Base-by-base conservation (phyloP, 2,888 invertebrate species). In the Malacosoma neustria region DNA sequence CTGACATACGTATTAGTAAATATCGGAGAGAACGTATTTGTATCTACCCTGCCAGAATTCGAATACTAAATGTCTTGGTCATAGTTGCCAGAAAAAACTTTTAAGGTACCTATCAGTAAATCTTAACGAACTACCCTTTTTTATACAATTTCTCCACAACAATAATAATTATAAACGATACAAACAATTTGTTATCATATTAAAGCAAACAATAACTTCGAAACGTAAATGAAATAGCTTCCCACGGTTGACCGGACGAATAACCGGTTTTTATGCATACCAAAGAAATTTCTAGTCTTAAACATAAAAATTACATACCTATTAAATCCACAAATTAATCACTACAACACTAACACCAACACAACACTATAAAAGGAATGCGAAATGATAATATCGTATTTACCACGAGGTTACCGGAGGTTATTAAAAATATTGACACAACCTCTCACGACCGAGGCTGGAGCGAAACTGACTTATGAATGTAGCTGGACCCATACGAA, bases 171-270 rank as follows among this genome's bases (percentile, higher is more conserved):
- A n/a, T n/a, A n/a, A n/a, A n/a, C n/a, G n/a, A n/a, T n/a, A n/a
- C n/a, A n/a, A n/a, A n/a, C n/a, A n/a, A n/a, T n/a, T n/a, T n/a
- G 22, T 22, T 22, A 22, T 22, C 22, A 22, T 22, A 22, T 7
- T 22, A 22, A 9, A 7, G 22, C 22, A 22, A 22, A 22, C 22
- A 22, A 22, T 22, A 22, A 5, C 5, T 22, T 22, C 6, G 9
- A 22, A 22, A 22, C 5, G 22, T 22, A 22, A 22, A 22, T 22
- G 51, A 57, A 68, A 72, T 72, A 51, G 69, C 74, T 81, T 82
- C 82, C 77, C 82, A 82, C 82, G 80, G 66, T 63, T 54, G 61
- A 63, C 68, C 76, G 75, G 71, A 76, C 73, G 68, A 69, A 66
- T 73, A 81, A 80, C 82, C 61, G 72, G 81, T 81, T 72, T 54